phyloP scores from a whole-genome alignment of 2,113 vertebrate species.

The Syngnathus typhle region DNA sequence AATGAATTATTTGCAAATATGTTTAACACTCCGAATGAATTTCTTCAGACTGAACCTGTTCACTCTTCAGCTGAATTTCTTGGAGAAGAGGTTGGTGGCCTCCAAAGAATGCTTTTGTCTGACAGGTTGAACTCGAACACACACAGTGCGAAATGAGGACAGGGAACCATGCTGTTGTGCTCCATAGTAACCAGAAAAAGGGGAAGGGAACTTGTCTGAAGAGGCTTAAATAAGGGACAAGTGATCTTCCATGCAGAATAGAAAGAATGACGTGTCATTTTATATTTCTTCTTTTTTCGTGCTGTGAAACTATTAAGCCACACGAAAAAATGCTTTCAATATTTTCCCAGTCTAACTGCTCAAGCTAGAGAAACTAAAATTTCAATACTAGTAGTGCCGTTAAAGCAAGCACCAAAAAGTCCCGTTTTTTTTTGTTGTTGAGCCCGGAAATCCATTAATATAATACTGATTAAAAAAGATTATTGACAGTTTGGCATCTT shows the following conservation, averaged over 20 bases:
- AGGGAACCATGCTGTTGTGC: constrained; percentile 26
- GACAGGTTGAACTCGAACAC: constrained; percentile 14
- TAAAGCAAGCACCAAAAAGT: too few species aligned
- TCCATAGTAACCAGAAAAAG: constrained; percentile 47
- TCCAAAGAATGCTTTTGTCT: constrained; percentile 56
- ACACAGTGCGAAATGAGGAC: constrained; percentile 14
- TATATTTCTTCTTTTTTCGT: not conserved
- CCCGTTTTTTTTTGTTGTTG: too few species aligned
- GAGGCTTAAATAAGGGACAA: not conserved
- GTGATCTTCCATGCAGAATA: not conserved
- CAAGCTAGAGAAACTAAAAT: not conserved
- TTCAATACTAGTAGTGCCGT: not conserved
- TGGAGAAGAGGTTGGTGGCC: constrained; percentile 10
- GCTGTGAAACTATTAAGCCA: not conserved
- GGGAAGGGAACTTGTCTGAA: constrained; percentile 18
- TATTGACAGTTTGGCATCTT: not conserved
- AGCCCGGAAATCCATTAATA: not conserved
- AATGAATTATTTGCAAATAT: not conserved
- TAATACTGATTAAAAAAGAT: not conserved
- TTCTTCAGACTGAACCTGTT: constrained; percentile 6
- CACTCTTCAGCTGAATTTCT: constrained; percentile 4
- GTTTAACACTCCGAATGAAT: constrained; percentile 6
- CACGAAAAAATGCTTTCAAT: too few species aligned
- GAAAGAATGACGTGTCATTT: not conserved
- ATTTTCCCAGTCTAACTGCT: too few species aligned